Percentiles rank a stretch among this genome's conserved stretches.
Conservation (phyloP, 2,797 vertebrate species). For the Telmatherina bonti region DNA sequence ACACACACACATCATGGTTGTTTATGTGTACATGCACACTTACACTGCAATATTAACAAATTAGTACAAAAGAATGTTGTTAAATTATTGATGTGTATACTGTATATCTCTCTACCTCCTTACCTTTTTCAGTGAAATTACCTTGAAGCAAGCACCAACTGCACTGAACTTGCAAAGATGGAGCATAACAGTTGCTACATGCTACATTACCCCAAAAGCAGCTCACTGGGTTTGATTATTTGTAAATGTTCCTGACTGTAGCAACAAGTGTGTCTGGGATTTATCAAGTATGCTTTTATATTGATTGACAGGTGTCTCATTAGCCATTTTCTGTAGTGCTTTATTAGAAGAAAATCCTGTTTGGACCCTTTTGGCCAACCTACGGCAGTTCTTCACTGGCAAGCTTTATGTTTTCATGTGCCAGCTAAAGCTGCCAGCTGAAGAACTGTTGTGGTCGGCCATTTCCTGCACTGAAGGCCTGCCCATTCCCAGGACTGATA, state of each 20-base stretch:
- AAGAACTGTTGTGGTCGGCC: conserved; percentile 99
- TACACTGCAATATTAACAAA: conserved; percentile 41
- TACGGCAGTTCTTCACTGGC: conserved; percentile 99
- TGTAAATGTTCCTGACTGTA: neutral
- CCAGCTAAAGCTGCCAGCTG: conserved; percentile 99
- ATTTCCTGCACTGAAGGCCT: conserved; percentile 77
- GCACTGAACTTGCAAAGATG: conserved; percentile 43
- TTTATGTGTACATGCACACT: conserved; percentile 24
- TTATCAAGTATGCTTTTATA: neutral
- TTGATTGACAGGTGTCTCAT: conserved; percentile 26
- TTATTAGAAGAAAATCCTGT: neutral
- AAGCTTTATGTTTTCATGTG: conserved; percentile 99
- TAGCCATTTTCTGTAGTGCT: conserved; percentile 4
- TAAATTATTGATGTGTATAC: conserved; percentile 19
- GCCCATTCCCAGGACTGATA: conserved; percentile 4
- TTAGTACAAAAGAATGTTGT: conserved; percentile 32
- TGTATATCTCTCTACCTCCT: conserved; percentile 37
- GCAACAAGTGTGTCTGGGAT: neutral
- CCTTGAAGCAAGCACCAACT: conserved; percentile 38
- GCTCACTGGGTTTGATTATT: neutral
- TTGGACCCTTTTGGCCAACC: conserved; percentile 88
- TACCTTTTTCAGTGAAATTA: conserved; percentile 44
- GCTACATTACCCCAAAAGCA: neutral
- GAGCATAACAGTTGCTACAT: conserved; percentile 32
- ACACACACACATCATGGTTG: conserved; percentile 11